These are phyloP conservation scores for Eulemur mongoz DNA, from an alignment of 2,797 vertebrate genomes.

Conservation along the genomic window DNA sequence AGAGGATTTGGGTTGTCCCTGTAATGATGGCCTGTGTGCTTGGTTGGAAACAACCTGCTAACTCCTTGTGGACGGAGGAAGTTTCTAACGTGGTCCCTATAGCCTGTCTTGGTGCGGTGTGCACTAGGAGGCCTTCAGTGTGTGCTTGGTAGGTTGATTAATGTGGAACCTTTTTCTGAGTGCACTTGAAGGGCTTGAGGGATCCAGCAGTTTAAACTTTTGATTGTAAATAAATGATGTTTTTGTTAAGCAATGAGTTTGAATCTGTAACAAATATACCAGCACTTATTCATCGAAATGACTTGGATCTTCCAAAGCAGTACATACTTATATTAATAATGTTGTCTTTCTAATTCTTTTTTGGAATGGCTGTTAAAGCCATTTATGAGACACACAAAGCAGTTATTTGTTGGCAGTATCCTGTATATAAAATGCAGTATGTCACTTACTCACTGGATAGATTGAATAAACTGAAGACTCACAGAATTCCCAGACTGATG, in stretches of 20 bases:
- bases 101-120: conserved; percentile 25
- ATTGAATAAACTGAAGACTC: not conserved
- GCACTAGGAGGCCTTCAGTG: conserved; percentile 47
- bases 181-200: conserved; percentile 57
- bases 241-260: conserved; percentile 39
- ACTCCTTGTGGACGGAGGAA: conserved; percentile 40
- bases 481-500: not conserved
- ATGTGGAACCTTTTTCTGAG: conserved; percentile 25
- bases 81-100: conserved; percentile 32
- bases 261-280: conserved; percentile 30
- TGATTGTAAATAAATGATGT: conserved; percentile 34
- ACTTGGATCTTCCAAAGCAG: conserved; percentile 44
- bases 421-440: conserved; percentile 33
- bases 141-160: conserved; percentile 24
- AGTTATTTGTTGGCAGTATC: not conserved
- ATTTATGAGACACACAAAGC: conserved; percentile 14
- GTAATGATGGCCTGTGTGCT: not conserved
- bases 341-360: conserved; percentile 55
- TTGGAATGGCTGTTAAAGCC: conserved; percentile 26
- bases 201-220: conserved; percentile 49
- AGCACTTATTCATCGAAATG: conserved; percentile 8
- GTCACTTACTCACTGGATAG: conserved; percentile 12
- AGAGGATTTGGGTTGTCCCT: conserved; percentile 35
- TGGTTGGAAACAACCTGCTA: conserved; percentile 51
- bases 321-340: conserved; percentile 9